Evolutionary conservation across 1,140 invertebrate genomes (phyloP).

Genomic region (Tetramorium parvispinum): DNA sequence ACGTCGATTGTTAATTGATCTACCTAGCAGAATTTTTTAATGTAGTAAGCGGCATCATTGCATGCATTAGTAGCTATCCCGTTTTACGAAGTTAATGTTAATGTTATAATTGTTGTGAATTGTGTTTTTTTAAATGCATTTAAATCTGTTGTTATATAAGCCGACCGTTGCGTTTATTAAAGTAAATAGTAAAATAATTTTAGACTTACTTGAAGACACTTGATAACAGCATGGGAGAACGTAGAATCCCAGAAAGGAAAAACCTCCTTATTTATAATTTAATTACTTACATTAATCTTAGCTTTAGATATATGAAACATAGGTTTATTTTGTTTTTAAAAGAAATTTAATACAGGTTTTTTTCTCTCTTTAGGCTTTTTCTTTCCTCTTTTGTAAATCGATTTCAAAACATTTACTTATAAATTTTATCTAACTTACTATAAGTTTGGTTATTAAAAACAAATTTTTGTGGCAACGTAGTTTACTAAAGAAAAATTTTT

Average conservation of each 20-base stretch:
- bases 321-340: not conserved
- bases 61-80: not conserved
- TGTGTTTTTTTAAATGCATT: not conserved
- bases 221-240: not conserved
- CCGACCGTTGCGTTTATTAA: not conserved
- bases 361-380: not conserved
- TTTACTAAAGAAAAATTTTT: conserved; percentile 3
- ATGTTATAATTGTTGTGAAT: conserved; percentile 17
- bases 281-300: not conserved
- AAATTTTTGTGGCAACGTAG: not conserved
- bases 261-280: not conserved
- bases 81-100: not conserved
- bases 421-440: not conserved
- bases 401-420: not conserved
- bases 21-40: not conserved
- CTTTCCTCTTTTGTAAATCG: not conserved
- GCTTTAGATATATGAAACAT: not conserved
- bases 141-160: not conserved
- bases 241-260: not conserved
- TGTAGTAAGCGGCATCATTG: not conserved
- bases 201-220: conserved; percentile 9
- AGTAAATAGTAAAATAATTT: conserved; percentile 24
- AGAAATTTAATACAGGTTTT: not conserved
- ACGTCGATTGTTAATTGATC: conserved; percentile 2
- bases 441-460: not conserved